Evolutionary conservation across 2,797 vertebrate genomes (phyloP), one percentile per base, ranked within the genome.

Genomic region (Numenius phaeopus): DNA sequence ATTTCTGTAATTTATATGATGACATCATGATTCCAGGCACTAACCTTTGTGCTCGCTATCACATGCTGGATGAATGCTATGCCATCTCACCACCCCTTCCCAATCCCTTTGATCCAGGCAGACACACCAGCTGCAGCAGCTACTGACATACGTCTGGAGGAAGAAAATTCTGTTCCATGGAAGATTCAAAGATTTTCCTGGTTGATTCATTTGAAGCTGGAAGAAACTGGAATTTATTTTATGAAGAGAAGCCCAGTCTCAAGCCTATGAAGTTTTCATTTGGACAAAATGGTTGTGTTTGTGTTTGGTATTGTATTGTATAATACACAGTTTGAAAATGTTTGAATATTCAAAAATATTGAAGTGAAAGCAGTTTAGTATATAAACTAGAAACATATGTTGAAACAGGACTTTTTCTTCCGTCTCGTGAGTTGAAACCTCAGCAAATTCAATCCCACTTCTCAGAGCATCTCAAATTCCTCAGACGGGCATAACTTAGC

Each of bases 101-200:
- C 4, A 1, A 86, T 72, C 34, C 69, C 58, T 93, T 95, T 88
- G 69, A 91, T 83, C 79, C 62, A 27, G 76, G 66, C 89, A 96
- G 91, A 81, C 87, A 62, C 50, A 80, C 10, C 75, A 95, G 69
- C 93, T 94, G 91, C 91, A 82, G 79, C 54, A 70, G 87, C 59
- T 93, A 71, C 58, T 93, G 86, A 82, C 57, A 54, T 81, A 24
- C 16, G 47, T 93, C 85, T 93, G 83, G 58, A 92, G 66, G 72
- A 93, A 86, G 54, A 90, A 95, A 93, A 64, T 52, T 91, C 32
- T 69, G 27, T 81, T 91, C 62, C 76, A n/a, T 85, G 24, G 64
- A 86, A 61, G 29, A 54, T 55, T 52, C 58, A 75, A 88, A 69
- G 76, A 52, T 90, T 90, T 89, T 92, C 49, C 52, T 86, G 27